A percentile compares a stretch with the other conserved stretches of the same genome.
Conservation (phyloP, 2,888 invertebrate genomes). For the Thymelicus sylvestris region DNA sequence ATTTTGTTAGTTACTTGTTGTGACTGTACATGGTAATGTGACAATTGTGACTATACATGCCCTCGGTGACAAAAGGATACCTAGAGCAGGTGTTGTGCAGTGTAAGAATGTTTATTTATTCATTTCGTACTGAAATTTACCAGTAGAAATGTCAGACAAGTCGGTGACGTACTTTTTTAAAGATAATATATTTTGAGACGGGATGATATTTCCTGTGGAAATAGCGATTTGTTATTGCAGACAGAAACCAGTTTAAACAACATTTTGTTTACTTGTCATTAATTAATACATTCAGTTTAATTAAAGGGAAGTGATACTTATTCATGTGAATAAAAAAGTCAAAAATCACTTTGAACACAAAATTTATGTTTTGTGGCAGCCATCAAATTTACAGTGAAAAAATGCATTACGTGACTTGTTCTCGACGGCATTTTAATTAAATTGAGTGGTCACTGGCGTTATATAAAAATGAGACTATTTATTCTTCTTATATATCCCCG, state of each 20-base stretch:
- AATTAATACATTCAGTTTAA: constrained; percentile 5
- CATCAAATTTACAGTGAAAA: constrained; percentile 26
- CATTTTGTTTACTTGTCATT: not conserved
- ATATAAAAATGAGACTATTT: constrained; percentile 17
- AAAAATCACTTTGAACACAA: constrained; percentile 19
- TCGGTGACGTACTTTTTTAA: not conserved
- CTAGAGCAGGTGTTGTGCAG: too few relatives aligned
- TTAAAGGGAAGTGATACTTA: constrained; percentile 1
- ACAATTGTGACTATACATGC: too few relatives aligned
- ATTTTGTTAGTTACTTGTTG: too few relatives aligned
- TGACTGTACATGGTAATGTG: too few relatives aligned
- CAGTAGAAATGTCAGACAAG: not conserved
- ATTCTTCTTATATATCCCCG: constrained; percentile 1
- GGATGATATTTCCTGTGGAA: constrained; percentile 5
- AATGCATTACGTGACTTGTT: constrained; percentile 23
- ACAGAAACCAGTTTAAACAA: constrained; percentile 11
- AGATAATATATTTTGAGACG: not conserved
- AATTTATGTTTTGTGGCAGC: constrained; percentile 1
- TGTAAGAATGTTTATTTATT: too few relatives aligned
- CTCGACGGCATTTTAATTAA: constrained; percentile 33
- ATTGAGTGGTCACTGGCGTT: constrained; percentile 17
- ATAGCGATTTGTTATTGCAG: constrained; percentile 1
- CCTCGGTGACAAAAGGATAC: too few relatives aligned
- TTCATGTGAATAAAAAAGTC: constrained; percentile 22
- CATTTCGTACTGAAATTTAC: not conserved